Percentiles rank a stretch among this genome's conserved stretches.
phyloP scores from a whole-genome alignment of 1,140 invertebrate genomes.

The Myzus persicae region DNA sequence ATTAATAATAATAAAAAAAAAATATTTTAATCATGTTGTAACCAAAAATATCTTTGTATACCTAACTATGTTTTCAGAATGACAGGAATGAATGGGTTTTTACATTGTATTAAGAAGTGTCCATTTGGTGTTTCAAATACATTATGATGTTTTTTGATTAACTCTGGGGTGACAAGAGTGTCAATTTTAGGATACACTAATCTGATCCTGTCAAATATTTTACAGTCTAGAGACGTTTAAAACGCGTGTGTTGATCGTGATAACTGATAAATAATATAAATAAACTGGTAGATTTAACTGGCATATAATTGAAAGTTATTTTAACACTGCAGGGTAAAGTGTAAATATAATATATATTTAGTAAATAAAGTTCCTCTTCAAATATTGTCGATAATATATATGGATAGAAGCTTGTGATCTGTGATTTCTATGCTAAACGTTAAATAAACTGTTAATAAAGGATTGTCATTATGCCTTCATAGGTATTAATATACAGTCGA shows the following conservation, averaged over 20 bases:
- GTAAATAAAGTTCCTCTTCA: not conserved
- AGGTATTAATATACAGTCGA: not conserved
- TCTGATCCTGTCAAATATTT: constrained; percentile 16
- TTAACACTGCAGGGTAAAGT: not conserved
- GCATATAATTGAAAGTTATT: not conserved
- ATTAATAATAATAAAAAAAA: not conserved
- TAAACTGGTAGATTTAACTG: not conserved
- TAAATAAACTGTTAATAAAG: not conserved
- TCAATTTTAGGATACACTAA: constrained; percentile 29
- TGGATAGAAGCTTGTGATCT: not conserved
- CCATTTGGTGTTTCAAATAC: not conserved
- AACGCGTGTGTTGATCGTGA: not conserved
- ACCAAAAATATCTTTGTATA: not conserved
- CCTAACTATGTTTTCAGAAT: not conserved
- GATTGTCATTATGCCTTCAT: not conserved
- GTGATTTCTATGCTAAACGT: not conserved
- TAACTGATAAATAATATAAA: not conserved
- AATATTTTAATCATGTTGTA: not conserved
- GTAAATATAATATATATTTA: not conserved
- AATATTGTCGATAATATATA: not conserved
- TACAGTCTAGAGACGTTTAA: not conserved
- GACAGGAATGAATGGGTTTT: not conserved
- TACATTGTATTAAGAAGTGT: not conserved
- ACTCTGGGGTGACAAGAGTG: not conserved
- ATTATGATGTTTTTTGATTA: constrained; percentile 20